Evolutionary conservation across 1,140 invertebrate genomes (phyloP), one percentile per base, ranked within the genome.

Genomic region (Oryzaephilus surinamensis): DNA sequence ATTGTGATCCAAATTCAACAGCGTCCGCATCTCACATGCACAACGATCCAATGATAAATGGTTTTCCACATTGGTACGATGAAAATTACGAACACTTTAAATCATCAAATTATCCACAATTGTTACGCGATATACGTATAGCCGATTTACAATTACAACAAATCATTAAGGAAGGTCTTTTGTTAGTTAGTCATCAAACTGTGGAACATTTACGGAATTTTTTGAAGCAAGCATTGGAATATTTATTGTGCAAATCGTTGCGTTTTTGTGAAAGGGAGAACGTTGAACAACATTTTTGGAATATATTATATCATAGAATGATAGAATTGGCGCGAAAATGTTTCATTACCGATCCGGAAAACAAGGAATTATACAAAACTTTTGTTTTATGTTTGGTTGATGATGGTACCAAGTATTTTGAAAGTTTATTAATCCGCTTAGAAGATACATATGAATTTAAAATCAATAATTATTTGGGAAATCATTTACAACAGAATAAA

Each of bases 251-350:
- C 45, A 74, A 78, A 11, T 87, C 94, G 63, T 73, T 92, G 7
- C 89, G 88, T 57, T 88, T 91, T 55, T 89, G 87, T 50, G 81
- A 89, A 54, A 70, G 79, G 20, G 84, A 91, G 57, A 91, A 93
- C 60, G 75, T 92, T 4, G 91, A 95, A 54, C 81, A 88, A 53
- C 76, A 84, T 56, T 78, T 95, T 57, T 95, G 91, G 91, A 93
- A 93, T 61, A 75, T 90, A 39, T 66, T 89, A 0, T 95, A 87
- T 62, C 87, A 95, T 56, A 89, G 90, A 59, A 78, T 93, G 17
- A 91, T 94, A 43, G 89, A 94, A 63, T 69, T 81, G 35, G 64
- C 86, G 45, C 66, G 82, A 45, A 78, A 87, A 62, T 59, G 67
- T 11, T 65, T 69, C 27, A 35, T 38, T 3, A 52, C 59, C 35